Base-by-base conservation (phyloP, 2,113 vertebrate genomes). In the Nansenia antarctica region DNA sequence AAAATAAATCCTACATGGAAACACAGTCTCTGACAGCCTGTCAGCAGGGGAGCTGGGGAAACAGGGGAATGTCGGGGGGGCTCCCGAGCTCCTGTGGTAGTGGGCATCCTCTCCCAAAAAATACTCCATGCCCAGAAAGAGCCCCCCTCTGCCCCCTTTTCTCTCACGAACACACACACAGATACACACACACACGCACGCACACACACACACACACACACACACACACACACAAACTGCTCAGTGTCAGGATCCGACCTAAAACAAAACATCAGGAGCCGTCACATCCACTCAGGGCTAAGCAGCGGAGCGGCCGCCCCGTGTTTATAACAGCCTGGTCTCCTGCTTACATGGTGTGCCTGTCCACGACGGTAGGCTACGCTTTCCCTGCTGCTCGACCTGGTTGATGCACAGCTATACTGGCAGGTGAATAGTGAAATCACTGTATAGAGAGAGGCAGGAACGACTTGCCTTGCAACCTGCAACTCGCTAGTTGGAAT, bases 301-400 rank as follows among this genome's bases (percentile, higher is more conserved):
- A 86, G 77, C 62, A 64, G 79, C 75, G 79, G 81, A 81, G 75
- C 74, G 78, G 84, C 84, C 84, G 72, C 65, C 65, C 80, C 7
- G 45, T 85, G 84, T 87, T 87, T 86, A 89, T 86, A 87, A 83
- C n/a, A n/a, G n/a, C n/a, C n/a, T n/a, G n/a, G n/a, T n/a, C n/a
- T n/a, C n/a, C n/a, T n/a, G n/a, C n/a, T n/a, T n/a, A n/a, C n/a
- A n/a, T n/a, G n/a, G n/a, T n/a, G n/a, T n/a, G n/a, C n/a, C n/a
- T n/a, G n/a, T n/a, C n/a, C n/a, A n/a, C n/a, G n/a, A n/a, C n/a
- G n/a, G n/a, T n/a, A n/a, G n/a, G n/a, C n/a, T n/a, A n/a, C n/a
- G n/a, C n/a, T n/a, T n/a, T n/a, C n/a, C n/a, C n/a, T n/a, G n/a
- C n/a, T n/a, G n/a, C n/a, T n/a, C n/a, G n/a, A n/a, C n/a, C n/a